A percentile compares a stretch with the other conserved stretches of the same genome.
Conservation (phyloP, 1,140 invertebrate genomes). For the Drosophila virilis region DNA sequence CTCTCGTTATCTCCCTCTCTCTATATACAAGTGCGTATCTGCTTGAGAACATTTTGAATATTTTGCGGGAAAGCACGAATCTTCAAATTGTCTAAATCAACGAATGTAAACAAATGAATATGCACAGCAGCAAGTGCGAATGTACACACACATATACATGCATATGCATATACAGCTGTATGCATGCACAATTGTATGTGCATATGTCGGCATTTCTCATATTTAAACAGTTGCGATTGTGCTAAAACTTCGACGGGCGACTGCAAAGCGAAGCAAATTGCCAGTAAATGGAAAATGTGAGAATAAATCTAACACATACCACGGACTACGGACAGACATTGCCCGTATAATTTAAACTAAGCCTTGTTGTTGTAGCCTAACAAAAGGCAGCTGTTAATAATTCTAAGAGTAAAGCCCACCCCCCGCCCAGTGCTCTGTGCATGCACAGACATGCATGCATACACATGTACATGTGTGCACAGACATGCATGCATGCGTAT, state of each 20-base stretch:
- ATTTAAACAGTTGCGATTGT: conserved; percentile 5
- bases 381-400: conserved; percentile 45
- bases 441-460: neutral
- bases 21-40: no score
- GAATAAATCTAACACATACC: conserved; percentile 13
- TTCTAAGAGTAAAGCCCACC: conserved; percentile 16
- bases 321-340: neutral
- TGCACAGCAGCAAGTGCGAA: neutral
- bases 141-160: neutral
- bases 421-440: neutral
- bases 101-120: neutral
- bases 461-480: neutral
- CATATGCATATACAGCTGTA: neutral
- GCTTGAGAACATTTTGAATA: neutral
- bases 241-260: neutral
- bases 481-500: neutral
- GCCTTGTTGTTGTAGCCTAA: conserved; percentile 12
- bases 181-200: neutral
- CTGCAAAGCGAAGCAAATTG: conserved; percentile 2
- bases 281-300: conserved; percentile 4
- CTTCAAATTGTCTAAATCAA: conserved; percentile 1
- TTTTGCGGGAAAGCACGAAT: conserved; percentile 1
- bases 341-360: conserved; percentile 4
- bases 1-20: no score
- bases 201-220: neutral